These are phyloP conservation scores for Mythimna vitellina DNA, from an alignment of 2,888 invertebrate genomes.

Conservation along the genomic window DNA sequence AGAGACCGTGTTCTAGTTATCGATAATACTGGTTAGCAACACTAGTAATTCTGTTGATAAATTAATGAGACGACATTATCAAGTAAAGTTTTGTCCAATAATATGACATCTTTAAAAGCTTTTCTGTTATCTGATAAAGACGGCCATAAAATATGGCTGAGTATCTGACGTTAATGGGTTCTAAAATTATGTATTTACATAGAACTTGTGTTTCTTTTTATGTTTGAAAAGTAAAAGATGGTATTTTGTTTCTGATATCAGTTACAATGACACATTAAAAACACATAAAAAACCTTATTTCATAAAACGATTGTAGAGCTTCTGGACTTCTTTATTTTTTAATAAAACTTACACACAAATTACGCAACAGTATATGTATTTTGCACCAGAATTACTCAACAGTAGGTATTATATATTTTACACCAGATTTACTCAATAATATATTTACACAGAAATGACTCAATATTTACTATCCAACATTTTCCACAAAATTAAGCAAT, in stretches of 20 bases:
- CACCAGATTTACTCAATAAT: background rate
- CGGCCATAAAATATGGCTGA: slow-evolving; percentile 30
- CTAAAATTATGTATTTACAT: slow-evolving; percentile 35
- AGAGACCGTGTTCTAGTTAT: background rate
- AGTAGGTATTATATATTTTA: background rate
- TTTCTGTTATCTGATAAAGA: slow-evolving; percentile 44
- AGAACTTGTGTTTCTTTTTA: slow-evolving; percentile 4
- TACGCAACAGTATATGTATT: background rate
- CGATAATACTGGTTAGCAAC: slow-evolving; percentile 4
- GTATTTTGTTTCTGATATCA: slow-evolving; percentile 7
- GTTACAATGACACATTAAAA: slow-evolving; percentile 25
- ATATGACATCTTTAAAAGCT: slow-evolving; percentile 52
- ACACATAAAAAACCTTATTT: background rate
- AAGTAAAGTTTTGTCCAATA: slow-evolving; percentile 32
- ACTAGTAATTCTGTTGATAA: slow-evolving; percentile 12
- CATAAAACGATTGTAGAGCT: background rate
- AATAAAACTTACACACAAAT: background rate
- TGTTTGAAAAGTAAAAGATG: slow-evolving; percentile 1
- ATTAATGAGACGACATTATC: slow-evolving; percentile 36
- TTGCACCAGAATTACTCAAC: background rate
- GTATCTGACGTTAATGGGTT: slow-evolving; percentile 48
- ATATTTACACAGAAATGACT: background rate
- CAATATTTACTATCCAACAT: background rate
- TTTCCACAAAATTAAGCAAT: background rate
- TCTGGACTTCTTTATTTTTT: background rate